Base-by-base conservation (phyloP, 2,888 invertebrate species). In the Melanchra persicariae region DNA sequence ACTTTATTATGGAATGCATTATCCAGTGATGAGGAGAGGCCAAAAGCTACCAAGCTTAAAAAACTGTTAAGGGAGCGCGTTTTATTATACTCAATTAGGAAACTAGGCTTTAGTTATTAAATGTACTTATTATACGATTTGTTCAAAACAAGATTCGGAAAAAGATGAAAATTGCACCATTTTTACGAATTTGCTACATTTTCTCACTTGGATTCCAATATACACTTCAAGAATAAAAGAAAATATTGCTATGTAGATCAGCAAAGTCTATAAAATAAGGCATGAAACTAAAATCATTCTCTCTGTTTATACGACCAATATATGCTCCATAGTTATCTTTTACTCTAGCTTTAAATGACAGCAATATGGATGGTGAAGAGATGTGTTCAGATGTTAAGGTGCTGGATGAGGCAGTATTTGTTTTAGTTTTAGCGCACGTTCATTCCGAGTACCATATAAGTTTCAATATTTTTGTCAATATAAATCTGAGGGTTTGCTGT, bases 291-390 rank as follows among this genome's bases (percentile, higher is more conserved):
- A 78, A 79, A 82, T 85, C 82, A 77, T 85, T 74, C 60, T 37
- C 34, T 2, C 70, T 84, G 79, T 84, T 87, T 88, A 83, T 88
- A 87, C 82, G 77, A 82, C 77, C 89, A 85, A 86, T 88, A 87
- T 86, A 85, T 77, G 81, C n/a, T 10, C 69, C 70, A 77, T 84
- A 79, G 84, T 85, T 77, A 85, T 87, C 78, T 87, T 89, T 88
- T 87, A 90, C 87, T 87, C 83, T 82, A 77, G 78, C 75, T 83
- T 85, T 87, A 85, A 86, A 87, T 87, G 85, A 86, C 85, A 84
- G 78, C 85, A 83, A 82, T 87, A 87, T 83, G 67, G 78, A 81
- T 85, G 75, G 85, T 76, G 73, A 75, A 82, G 81, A 81, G 61
- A 40, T 26, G 34, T 73, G 66, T 81, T 54, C 51, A 6, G 83